Conservation (phyloP, 2,888 invertebrate species). For the Gastracanthus pulcherrimus region DNA sequence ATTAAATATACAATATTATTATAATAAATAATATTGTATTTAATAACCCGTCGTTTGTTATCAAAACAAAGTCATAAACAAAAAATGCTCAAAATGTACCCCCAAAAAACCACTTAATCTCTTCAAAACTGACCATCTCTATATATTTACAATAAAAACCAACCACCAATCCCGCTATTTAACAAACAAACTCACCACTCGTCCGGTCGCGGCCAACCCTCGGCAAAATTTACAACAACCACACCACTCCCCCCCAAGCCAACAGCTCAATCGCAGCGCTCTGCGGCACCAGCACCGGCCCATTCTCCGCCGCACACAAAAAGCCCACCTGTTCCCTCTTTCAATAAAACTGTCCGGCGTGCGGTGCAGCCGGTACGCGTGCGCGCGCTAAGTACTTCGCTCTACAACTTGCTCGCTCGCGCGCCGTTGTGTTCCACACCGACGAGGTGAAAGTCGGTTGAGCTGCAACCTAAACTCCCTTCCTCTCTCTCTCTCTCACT, state of each 20-base stretch:
- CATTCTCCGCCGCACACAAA: constrained; percentile 21
- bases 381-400: constrained; percentile 26
- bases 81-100: too few species aligned
- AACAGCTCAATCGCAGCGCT: constrained; percentile 10
- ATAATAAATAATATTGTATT: too few species aligned
- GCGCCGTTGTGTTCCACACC: not conserved
- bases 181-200: too few species aligned
- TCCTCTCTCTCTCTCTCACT: not conserved
- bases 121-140: too few species aligned
- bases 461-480: not conserved
- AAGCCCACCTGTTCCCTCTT: constrained; percentile 53
- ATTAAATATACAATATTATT: too few species aligned
- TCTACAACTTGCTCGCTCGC: too few species aligned
- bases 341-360: constrained; percentile 15
- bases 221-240: constrained; percentile 20
- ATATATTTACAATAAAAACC: too few species aligned
- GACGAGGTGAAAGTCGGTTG: constrained; percentile 45
- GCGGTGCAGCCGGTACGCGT: not conserved
- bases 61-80: too few species aligned
- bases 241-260: not conserved
- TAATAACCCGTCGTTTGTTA: too few species aligned
- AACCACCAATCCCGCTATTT: too few species aligned
- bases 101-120: too few species aligned
- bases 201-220: not conserved
- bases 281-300: not conserved